These are phyloP conservation scores for Triplophysa dalaica DNA, from an alignment of 2,113 vertebrate genomes.

Conservation along the genomic window DNA sequence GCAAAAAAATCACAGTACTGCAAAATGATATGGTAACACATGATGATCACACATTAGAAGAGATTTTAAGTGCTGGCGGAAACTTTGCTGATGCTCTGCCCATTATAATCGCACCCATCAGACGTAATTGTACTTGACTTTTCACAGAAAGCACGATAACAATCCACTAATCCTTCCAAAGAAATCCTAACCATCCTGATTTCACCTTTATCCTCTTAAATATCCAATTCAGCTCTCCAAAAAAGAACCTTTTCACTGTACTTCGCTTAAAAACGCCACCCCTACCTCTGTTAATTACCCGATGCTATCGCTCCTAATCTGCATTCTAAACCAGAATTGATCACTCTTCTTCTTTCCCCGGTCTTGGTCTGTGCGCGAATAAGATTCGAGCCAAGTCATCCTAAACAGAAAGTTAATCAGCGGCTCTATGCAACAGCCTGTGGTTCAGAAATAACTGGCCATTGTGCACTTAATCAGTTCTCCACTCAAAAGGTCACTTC, in stretches of 20 bases:
- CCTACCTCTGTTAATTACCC: conserved; percentile 85
- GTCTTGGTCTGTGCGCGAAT: conserved; percentile 59
- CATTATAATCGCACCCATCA: conserved; percentile 14
- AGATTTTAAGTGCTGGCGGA: background rate
- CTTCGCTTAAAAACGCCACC: conserved; percentile 77
- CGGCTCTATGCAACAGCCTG: conserved; percentile 71
- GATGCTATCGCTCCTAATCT: conserved; percentile 87
- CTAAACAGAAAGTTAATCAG: conserved; percentile 83
- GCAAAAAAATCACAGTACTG: too few species aligned
- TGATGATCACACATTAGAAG: background rate
- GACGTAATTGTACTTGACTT: conserved; percentile 40
- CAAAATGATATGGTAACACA: background rate
- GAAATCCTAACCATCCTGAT: conserved; percentile 74
- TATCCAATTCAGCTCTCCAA: conserved; percentile 80
- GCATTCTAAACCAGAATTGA: conserved; percentile 76
- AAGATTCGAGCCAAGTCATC: conserved; percentile 69
- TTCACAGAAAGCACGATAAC: conserved; percentile 69
- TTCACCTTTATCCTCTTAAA: conserved; percentile 80
- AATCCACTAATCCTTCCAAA: conserved; percentile 77
- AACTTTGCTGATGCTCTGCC: conserved; percentile 6
- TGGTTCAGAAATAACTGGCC: conserved; percentile 75
- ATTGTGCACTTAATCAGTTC: conserved; percentile 84
- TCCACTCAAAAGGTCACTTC: conserved; percentile 79
- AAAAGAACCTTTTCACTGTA: conserved; percentile 73
- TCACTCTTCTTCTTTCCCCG: conserved; percentile 64